A percentile compares a stretch with the other conserved stretches of the same genome.
phyloP scores from a whole-genome alignment of 1,140 invertebrate genomes.

The Oppia nitens region DNA sequence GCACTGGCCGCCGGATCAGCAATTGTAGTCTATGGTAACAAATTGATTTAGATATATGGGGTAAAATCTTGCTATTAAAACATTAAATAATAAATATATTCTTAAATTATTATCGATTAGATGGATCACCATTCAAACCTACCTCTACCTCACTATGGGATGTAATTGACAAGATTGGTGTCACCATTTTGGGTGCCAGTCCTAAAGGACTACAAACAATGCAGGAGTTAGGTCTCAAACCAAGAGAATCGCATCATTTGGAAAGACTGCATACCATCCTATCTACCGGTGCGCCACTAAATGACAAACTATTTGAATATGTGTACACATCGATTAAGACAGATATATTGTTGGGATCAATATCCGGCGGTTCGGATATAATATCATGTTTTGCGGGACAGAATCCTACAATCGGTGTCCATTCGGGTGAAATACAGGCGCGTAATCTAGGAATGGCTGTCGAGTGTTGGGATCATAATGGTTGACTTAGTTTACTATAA shows the following conservation, averaged over 20 bases:
- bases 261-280: slow-evolving; percentile 33
- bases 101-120: neutral
- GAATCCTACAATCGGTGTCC: slow-evolving; percentile 35
- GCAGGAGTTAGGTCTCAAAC: slow-evolving; percentile 30
- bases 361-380: slow-evolving; percentile 40
- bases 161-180: slow-evolving; percentile 35
- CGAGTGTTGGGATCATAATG: slow-evolving; percentile 31
- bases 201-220: slow-evolving; percentile 40
- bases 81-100: too few species aligned
- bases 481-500: slow-evolving; percentile 22
- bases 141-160: slow-evolving; percentile 36
- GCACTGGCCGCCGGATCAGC: slow-evolving; percentile 32
- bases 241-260: slow-evolving; percentile 33
- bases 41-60: too few species aligned
- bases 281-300: slow-evolving; percentile 41
- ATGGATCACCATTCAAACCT: slow-evolving; percentile 34
- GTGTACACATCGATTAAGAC: slow-evolving; percentile 38
- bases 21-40: slow-evolving; percentile 38
- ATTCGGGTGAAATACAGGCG: slow-evolving; percentile 39
- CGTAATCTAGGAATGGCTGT: slow-evolving; percentile 37
- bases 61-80: too few species aligned
- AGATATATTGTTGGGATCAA: slow-evolving; percentile 38
- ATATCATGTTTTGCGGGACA: slow-evolving; percentile 41
- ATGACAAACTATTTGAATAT: slow-evolving; percentile 37
- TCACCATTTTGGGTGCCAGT: slow-evolving; percentile 40